Percentiles rank a stretch among this genome's conserved stretches.
These are phyloP conservation scores for Malthinus flaveolus DNA, from an alignment of 2,888 invertebrate species.

Conservation along the genomic window DNA sequence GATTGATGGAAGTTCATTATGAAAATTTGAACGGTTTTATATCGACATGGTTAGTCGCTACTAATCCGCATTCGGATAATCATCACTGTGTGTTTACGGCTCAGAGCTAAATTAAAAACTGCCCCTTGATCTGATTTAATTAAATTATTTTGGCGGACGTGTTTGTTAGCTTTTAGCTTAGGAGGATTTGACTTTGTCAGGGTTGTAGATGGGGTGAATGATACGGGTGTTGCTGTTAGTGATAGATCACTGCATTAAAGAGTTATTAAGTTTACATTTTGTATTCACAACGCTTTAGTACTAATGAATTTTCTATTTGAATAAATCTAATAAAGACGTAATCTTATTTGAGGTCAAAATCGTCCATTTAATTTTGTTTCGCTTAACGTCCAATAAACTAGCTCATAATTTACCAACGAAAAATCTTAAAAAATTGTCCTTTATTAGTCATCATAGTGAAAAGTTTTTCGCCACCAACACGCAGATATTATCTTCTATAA, in stretches of 20 bases:
- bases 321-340: conserved; percentile 33
- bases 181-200: conserved; percentile 40
- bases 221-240: conserved; percentile 36
- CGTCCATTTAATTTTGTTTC: no score
- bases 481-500: no score
- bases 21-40: conserved; percentile 11
- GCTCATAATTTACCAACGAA: no score
- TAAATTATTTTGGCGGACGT: conserved; percentile 48
- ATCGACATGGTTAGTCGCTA: conserved; percentile 21
- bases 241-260: conserved; percentile 47
- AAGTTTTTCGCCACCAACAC: no score
- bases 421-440: no score
- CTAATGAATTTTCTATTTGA: conserved; percentile 36
- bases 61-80: conserved; percentile 31
- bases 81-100: conserved; percentile 30
- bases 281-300: conserved; percentile 29
- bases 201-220: conserved; percentile 32
- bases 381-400: no score
- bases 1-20: conserved; percentile 20
- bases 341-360: conserved; percentile 19
- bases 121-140: conserved; percentile 49
- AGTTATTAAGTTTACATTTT: conserved; percentile 44
- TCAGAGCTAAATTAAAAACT: conserved; percentile 47
- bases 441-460: no score
- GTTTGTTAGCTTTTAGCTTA: conserved; percentile 44